Conservation (phyloP, 2,888 invertebrate species). For the Habroteleia sp. region DNA sequence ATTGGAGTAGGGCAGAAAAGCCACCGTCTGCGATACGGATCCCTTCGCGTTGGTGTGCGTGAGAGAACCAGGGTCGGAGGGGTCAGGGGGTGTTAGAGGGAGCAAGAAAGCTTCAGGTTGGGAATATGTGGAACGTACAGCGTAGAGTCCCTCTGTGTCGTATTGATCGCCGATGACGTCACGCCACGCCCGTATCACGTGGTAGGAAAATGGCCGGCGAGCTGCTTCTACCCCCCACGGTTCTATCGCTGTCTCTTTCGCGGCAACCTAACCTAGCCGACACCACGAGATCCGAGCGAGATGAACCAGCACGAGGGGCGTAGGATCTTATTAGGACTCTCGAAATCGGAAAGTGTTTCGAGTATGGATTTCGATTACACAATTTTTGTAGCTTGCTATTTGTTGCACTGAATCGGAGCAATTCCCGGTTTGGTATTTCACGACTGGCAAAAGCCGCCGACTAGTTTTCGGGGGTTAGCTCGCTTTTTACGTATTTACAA, state of each 20-base stretch:
- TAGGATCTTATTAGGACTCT: constrained; percentile 15
- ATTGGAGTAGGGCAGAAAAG: constrained; percentile 66
- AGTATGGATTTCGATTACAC: too few species aligned
- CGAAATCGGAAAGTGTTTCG: constrained; percentile 8
- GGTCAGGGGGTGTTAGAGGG: background rate
- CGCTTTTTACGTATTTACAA: too few species aligned
- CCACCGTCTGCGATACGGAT: constrained; percentile 42
- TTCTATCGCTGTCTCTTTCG: constrained; percentile 12
- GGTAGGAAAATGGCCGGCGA: constrained; percentile 76
- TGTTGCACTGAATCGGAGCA: too few species aligned
- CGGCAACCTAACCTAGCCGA: constrained; percentile 63
- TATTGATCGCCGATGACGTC: constrained; percentile 79
- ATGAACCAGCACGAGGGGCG: constrained; percentile 30
- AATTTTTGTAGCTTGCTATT: too few species aligned
- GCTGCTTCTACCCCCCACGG: constrained; percentile 29
- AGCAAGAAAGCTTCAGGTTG: constrained; percentile 49
- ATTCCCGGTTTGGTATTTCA: too few species aligned
- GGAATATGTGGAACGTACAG: constrained; percentile 69
- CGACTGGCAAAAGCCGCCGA: too few species aligned
- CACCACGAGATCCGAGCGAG: constrained; percentile 55
- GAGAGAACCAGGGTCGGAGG: constrained; percentile 24
- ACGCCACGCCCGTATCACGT: constrained; percentile 80
- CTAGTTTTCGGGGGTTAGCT: too few species aligned
- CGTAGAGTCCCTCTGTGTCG: constrained; percentile 69
- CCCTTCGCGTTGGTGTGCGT: constrained; percentile 45